Evolutionary conservation across 1,140 invertebrate genomes (phyloP), one percentile per base, ranked within the genome.

Genomic region (Thalassaphorura encarpata): DNA sequence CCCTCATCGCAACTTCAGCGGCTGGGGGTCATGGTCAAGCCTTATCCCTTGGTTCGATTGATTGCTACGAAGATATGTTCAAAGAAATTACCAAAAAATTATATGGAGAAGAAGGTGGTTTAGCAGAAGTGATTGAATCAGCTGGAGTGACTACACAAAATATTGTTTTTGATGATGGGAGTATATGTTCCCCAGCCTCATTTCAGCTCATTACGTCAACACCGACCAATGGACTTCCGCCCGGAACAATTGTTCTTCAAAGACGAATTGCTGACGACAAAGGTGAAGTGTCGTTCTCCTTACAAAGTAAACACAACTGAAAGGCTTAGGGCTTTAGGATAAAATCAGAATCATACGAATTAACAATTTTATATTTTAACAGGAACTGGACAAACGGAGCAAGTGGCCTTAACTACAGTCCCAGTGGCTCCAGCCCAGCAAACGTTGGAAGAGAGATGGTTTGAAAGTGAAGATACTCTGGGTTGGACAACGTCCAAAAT

Each of bases 61-160:
- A 61, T 43, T 57, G 60, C 41, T 61, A 83, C 68, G 81, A 83
- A 69, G 81, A 83, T 63, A 83, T 83, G 79, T 83, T 87, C 69
- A 89, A 89, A 72, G 87, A 91, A 76, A 89, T 90, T 65, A 89
- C 86, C 41, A 81, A 86, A 66, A 91, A 91, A 75, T 75, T 89
- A 45, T 91, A 91, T 70, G 87, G 87, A 49, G 86, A 89, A 69
- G 86, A 89, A 73, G 80, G 79, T 18, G 51, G 60, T 18, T 48
- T 60, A 1, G 50, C 61, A 2, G 53, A 60, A 53, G 50, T 60
- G 5, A 51, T 52, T 23, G 62, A 56, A 19, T 49, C 48, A 27
- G 16, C 19, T n/a, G 36, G 24, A 15, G 21, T 27, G 11, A 24
- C 4, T 11, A 13, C 54, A 23, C 39, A 52, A 53, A 19, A 40